These are phyloP conservation scores for Xestobium rufovillosum DNA, from an alignment of 2,888 invertebrate genomes.

Conservation along the genomic window DNA sequence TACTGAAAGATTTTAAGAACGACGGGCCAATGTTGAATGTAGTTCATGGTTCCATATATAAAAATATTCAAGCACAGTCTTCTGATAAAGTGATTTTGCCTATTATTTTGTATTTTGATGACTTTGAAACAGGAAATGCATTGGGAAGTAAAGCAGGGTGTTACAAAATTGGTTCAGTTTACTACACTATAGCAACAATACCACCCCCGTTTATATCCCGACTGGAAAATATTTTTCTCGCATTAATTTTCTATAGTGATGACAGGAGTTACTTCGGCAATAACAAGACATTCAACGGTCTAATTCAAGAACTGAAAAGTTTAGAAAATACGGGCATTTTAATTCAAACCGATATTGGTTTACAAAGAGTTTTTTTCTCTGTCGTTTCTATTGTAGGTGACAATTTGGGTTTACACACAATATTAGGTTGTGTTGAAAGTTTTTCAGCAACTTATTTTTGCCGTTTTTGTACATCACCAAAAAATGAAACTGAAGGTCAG, in stretches of 20 bases:
- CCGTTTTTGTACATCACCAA: constrained; percentile 20
- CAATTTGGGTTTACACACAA: constrained; percentile 18
- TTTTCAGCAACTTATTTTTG: constrained; percentile 17
- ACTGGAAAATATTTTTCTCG: constrained; percentile 22
- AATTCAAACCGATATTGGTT: too few relatives aligned
- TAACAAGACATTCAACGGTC: constrained; percentile 14
- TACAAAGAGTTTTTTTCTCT: constrained; percentile 14
- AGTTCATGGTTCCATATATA: constrained; percentile 4
- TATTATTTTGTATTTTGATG: constrained; percentile 23
- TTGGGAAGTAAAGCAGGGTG: constrained; percentile 24
- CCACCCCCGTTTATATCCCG: constrained; percentile 18
- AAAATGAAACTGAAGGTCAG: constrained; percentile 11
- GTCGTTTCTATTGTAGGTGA: constrained; percentile 17
- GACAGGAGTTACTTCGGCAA: constrained; percentile 21
- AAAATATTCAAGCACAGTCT: too few relatives aligned
- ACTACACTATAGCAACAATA: constrained; percentile 19
- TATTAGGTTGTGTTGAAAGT: constrained; percentile 18
- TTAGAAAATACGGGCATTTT: constrained; percentile 14
- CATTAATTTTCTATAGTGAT: constrained; percentile 19
- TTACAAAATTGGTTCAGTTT: constrained; percentile 24
- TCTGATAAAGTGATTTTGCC: constrained; percentile 15
- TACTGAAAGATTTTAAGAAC: too few relatives aligned
- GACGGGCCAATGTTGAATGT: too few relatives aligned
- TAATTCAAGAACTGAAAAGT: constrained; percentile 21
- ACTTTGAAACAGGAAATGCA: constrained; percentile 25